phyloP scores from a whole-genome alignment of 30 jellyfish, hydroid and myxozoan species.

The Aurelia aurita region DNA sequence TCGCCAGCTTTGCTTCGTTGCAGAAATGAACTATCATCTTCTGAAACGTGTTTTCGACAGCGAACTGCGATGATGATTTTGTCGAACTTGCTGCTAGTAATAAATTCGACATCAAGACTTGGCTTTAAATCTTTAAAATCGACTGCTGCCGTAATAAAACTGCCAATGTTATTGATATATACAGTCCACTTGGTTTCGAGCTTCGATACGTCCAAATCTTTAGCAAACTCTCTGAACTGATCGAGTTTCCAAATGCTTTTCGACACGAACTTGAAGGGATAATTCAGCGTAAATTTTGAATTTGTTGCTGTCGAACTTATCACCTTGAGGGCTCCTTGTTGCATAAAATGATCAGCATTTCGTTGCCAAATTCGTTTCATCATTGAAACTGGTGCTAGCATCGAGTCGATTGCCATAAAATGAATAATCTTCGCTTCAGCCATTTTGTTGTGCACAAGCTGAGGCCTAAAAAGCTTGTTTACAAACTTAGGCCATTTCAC shows the following conservation, averaged over 20 bases:
- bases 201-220: not conserved
- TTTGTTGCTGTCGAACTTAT: constrained; percentile 14
- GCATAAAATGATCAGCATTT: constrained; percentile 16
- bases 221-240: constrained; percentile 6
- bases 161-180: constrained; percentile 15
- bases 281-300: not conserved
- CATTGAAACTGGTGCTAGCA: constrained; percentile 28
- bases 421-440: constrained; percentile 36
- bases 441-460: constrained; percentile 5
- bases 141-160: constrained; percentile 39
- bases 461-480: not conserved
- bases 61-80: constrained; percentile 44
- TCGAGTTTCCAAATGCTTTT: constrained; percentile 41
- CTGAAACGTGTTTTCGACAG: not conserved
- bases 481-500: not conserved
- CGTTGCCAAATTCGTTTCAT: constrained; percentile 32
- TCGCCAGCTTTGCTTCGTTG: constrained; percentile 28
- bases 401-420: constrained; percentile 19
- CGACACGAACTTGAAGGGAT: constrained; percentile 4
- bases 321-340: constrained; percentile 43
- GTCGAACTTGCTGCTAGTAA: constrained; percentile 26
- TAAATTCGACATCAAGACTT: constrained; percentile 22
- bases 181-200: constrained; percentile 34
- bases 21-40: constrained; percentile 1
- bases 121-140: constrained; percentile 34